phyloP scores from a whole-genome alignment of 2,888 invertebrate species.

The Heliconius ismenius region DNA sequence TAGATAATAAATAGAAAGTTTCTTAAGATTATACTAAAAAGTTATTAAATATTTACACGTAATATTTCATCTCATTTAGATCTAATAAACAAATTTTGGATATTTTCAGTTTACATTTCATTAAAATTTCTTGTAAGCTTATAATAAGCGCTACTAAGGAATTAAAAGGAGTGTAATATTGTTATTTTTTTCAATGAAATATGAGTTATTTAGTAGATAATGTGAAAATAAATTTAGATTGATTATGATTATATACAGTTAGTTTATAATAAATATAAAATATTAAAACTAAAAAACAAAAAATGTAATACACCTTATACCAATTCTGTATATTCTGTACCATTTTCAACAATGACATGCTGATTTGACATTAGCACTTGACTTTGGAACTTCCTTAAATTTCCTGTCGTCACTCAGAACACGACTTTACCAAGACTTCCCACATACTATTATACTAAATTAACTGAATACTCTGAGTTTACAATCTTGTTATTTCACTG shows the following conservation, averaged over 20 bases:
- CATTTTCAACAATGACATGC: neutral
- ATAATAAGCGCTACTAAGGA: neutral
- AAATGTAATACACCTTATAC: neutral
- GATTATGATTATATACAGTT: no score
- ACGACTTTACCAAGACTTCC: neutral
- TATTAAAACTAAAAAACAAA: neutral
- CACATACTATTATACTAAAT: neutral
- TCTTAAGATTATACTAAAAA: neutral
- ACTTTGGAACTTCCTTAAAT: slow-evolving; percentile 5
- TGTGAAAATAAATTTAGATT: no score
- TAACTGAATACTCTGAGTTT: neutral
- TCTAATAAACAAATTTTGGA: neutral
- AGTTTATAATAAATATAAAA: neutral
- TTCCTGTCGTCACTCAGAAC: slow-evolving; percentile 11
- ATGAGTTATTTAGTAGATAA: no score
- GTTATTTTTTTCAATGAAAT: neutral
- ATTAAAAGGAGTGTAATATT: neutral
- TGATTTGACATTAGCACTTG: neutral
- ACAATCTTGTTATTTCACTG: neutral
- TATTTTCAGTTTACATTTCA: neutral
- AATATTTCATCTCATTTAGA: neutral
- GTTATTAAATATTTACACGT: neutral
- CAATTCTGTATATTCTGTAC: neutral
- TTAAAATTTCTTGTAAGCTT: neutral
- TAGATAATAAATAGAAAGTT: neutral